These are phyloP conservation scores for Oconnorella tubifera DNA, from an alignment of 2,888 invertebrate species.

Conservation along the genomic window DNA sequence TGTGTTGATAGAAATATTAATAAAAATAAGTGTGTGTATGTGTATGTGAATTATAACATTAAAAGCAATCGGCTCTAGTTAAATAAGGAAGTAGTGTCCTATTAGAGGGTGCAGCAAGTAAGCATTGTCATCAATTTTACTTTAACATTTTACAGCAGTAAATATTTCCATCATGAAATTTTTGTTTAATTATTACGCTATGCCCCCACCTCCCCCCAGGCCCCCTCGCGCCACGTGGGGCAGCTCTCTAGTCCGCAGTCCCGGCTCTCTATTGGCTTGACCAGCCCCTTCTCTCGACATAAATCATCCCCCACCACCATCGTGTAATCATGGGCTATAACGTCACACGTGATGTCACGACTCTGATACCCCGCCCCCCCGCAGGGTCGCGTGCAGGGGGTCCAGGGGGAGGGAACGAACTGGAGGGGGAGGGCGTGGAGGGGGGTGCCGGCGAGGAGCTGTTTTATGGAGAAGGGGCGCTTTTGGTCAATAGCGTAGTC, in stretches of 20 bases:
- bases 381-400: slow-evolving; percentile 78
- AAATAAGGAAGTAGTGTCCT: too few species aligned
- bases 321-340: slow-evolving; percentile 62
- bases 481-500: slow-evolving; percentile 6
- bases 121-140: too few species aligned
- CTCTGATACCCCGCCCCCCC: slow-evolving; percentile 75
- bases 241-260: slow-evolving; percentile 81
- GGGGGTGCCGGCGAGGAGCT: slow-evolving; percentile 7
- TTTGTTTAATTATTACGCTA: too few species aligned
- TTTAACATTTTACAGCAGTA: too few species aligned
- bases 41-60: too few species aligned
- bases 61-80: too few species aligned
- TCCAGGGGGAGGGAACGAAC: slow-evolving; percentile 67
- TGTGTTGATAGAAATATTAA: too few species aligned
- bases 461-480: slow-evolving; percentile 2
- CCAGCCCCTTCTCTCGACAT: slow-evolving; percentile 21
- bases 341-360: slow-evolving; percentile 64
- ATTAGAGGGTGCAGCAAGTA: too few species aligned
- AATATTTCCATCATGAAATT: too few species aligned
- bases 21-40: too few species aligned
- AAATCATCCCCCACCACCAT: slow-evolving; percentile 56
- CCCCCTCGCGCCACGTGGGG: slow-evolving; percentile 83
- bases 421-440: slow-evolving; percentile 20
- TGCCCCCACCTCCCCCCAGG: slow-evolving; percentile 90
- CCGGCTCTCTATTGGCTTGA: slow-evolving; percentile 71